Conservation (phyloP, 2,797 vertebrate species). For the Bucorvus abyssinicus region DNA sequence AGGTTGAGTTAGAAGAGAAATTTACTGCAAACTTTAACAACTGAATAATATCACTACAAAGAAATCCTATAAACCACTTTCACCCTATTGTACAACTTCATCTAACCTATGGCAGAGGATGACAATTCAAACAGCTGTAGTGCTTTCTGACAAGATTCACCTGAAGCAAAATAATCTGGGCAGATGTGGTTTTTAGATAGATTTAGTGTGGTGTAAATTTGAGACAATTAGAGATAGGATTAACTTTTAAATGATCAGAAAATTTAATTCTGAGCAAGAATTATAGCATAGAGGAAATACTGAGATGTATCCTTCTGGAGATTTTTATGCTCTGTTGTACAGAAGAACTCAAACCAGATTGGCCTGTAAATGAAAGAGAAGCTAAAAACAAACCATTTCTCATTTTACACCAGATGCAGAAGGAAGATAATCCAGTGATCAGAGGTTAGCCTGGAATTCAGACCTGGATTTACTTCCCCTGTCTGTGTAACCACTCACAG, state of each 20-base stretch:
- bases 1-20: background rate
- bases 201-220: background rate
- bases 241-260: background rate
- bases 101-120: background rate
- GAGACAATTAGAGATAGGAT: background rate
- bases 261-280: background rate
- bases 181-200: background rate
- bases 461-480: slow-evolving; percentile 11
- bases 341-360: background rate
- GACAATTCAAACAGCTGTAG: background rate
- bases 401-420: background rate
- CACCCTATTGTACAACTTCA: background rate
- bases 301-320: background rate
- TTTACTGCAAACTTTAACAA: background rate
- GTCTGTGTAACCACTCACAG: background rate
- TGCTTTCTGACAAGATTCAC: background rate
- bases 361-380: background rate
- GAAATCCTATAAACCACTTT: background rate
- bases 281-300: background rate
- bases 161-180: background rate
- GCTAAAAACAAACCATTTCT: background rate
- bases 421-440: slow-evolving; percentile 1
- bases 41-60: background rate
- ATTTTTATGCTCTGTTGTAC: background rate
- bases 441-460: slow-evolving; percentile 24